Percentiles rank a stretch among this genome's conserved stretches.
These are phyloP conservation scores for Abscondita cerata DNA, from an alignment of 2,888 invertebrate species.

Conservation along the genomic window DNA sequence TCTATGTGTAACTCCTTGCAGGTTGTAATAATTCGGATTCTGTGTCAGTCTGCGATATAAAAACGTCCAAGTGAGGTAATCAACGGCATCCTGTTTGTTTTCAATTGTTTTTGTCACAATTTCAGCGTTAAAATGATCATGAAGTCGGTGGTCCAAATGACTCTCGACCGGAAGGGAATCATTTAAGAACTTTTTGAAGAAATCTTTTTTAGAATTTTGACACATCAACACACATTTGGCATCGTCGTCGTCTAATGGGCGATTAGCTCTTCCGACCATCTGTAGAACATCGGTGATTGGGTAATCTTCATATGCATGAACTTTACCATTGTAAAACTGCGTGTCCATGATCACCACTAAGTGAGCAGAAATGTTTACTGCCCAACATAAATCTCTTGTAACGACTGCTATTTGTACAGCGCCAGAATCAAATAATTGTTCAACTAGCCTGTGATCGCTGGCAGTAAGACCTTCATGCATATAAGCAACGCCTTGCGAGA, in stretches of 20 bases:
- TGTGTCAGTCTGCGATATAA: conserved; percentile 95
- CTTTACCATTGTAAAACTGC: conserved; percentile 85
- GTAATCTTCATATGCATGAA: conserved; percentile 94
- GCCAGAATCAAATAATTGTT: conserved; percentile 91
- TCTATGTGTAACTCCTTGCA: conserved; percentile 95
- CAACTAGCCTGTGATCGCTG: conserved; percentile 87
- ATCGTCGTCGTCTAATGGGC: conserved; percentile 90
- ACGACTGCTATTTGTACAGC: conserved; percentile 94
- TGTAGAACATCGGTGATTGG: conserved; percentile 96
- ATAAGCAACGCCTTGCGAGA: conserved; percentile 95
- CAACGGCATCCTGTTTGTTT: conserved; percentile 99
- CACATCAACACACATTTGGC: conserved; percentile 96
- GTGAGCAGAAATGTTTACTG: conserved; percentile 87
- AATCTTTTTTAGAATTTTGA: conserved; percentile 96
- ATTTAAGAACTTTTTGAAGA: conserved; percentile 97
- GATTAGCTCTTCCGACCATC: conserved; percentile 96
- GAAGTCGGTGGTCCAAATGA: conserved; percentile 95
- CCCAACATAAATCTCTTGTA: conserved; percentile 92
- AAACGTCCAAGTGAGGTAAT: conserved; percentile 99
- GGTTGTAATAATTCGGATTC: conserved; percentile 99
- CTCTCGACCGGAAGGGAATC: conserved; percentile 98
- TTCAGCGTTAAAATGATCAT: conserved; percentile 99
- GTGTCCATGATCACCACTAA: conserved; percentile 98
- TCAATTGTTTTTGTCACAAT: conserved; percentile 99
- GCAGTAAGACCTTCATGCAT: conserved; percentile 92